Evolutionary conservation across 2,113 vertebrate genomes (phyloP), one percentile per base, ranked within the genome.

Genomic region (Marcusenius ussheri): DNA sequence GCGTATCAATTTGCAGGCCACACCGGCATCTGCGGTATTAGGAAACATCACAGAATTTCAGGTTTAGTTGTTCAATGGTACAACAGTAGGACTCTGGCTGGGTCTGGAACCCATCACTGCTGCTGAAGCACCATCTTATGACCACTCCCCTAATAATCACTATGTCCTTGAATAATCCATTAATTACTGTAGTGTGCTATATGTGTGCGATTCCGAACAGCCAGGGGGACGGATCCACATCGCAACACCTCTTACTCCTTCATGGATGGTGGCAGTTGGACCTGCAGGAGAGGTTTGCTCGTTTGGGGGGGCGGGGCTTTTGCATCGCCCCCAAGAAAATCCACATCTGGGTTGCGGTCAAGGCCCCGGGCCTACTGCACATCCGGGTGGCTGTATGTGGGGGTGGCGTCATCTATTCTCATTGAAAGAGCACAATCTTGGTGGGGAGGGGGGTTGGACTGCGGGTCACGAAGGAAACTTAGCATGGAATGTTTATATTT

Each of bases 401-500:
- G 95, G 95, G 93, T 95, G 94, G 95, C 95, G 97, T 98, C 96
- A 97, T 97, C 97, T 97, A 94, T 93, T 96, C 15, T 35, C 70
- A 95, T 96, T 97, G 97, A 97, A 97, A 97, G 91, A 90, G 91
- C 93, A 94, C 91, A 92, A 89, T 47, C 50, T 17, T 53, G 53
- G 91, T 58, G 56, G 62, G 87, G 83, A 19, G 49, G 39, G 53
- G 83, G 49, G 87, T 8, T 8, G n/a, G 3, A 77, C 31, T 77
- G 31, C 1, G 15, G 70, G 91, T 89, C 96, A 96, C 94, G 94
- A 93, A 96, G 94, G 95, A 97, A 95, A 95, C 96, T 96, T 95
- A 96, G 94, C 97, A 95, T 97, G 96, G 96, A 97, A 97, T 97
- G 97, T 97, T 97, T 97, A 97, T 97, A 96, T 98, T 97, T 97